Evolutionary conservation across 2,888 invertebrate species (phyloP).

Genomic region (Megalurothrips usitatus): DNA sequence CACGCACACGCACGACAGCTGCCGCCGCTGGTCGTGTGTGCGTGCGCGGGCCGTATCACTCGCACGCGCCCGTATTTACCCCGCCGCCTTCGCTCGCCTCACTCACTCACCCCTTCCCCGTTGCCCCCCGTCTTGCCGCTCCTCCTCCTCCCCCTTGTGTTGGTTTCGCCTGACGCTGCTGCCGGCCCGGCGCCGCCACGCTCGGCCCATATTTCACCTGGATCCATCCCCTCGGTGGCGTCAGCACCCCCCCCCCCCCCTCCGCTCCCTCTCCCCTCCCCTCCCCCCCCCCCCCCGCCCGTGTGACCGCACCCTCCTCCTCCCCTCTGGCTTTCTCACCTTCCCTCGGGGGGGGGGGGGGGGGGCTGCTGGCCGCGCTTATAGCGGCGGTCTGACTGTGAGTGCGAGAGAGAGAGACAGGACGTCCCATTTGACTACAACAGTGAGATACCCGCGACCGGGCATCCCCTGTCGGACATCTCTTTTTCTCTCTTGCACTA

Average conservation of each 20-base stretch:
- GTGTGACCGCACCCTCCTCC: too few species aligned
- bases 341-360: too few species aligned
- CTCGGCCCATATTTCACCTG: too few species aligned
- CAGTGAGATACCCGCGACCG: too few species aligned
- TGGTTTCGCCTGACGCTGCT: not conserved
- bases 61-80: conserved; percentile 1
- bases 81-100: not conserved
- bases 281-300: too few species aligned
- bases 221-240: not conserved
- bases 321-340: not conserved
- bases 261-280: not conserved
- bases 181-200: too few species aligned
- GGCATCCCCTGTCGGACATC: too few species aligned
- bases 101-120: not conserved
- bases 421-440: too few species aligned
- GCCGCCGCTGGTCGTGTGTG: not conserved
- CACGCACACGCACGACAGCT: not conserved
- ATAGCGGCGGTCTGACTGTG: too few species aligned
- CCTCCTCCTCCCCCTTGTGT: not conserved
- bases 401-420: too few species aligned
- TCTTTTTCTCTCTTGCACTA: not conserved
- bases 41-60: not conserved
- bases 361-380: too few species aligned
- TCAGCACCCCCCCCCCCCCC: not conserved
- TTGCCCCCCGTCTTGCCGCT: not conserved